Evolutionary conservation across 2,113 vertebrate genomes (phyloP).

Genomic region (Lampris incognitus): DNA sequence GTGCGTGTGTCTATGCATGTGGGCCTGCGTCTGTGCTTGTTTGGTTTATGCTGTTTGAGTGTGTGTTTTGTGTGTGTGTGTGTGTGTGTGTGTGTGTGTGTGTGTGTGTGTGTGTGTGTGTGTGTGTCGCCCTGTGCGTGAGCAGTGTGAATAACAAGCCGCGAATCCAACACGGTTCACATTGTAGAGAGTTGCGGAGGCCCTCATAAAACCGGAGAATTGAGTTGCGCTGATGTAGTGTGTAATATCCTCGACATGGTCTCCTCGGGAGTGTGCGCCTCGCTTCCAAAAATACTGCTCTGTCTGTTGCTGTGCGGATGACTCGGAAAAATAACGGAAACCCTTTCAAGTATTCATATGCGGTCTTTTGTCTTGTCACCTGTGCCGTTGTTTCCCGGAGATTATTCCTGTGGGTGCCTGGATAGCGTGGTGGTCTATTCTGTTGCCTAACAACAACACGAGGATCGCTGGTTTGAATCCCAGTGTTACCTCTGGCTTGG

Average conservation of each 20-base stretch:
- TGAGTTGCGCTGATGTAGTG: conserved; percentile 44
- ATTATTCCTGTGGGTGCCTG: not conserved
- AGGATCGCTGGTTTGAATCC: too few relatives aligned
- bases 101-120: not conserved
- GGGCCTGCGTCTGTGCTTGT: conserved; percentile 12
- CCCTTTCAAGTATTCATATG: conserved; percentile 21
- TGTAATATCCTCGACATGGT: conserved; percentile 42
- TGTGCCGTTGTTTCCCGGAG: conserved; percentile 1
- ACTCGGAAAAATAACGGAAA: conserved; percentile 31
- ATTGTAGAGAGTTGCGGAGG: conserved; percentile 45
- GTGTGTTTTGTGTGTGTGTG: not conserved
- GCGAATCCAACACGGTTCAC: conserved; percentile 44
- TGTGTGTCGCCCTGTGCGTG: not conserved
- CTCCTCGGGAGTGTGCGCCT: conserved; percentile 49
- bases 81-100: not conserved
- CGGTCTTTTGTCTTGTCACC: conserved; percentile 21
- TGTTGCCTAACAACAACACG: too few relatives aligned
- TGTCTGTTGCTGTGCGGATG: conserved; percentile 16
- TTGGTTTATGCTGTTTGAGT: not conserved
- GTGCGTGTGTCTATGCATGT: conserved; percentile 36
- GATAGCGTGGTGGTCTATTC: too few relatives aligned
- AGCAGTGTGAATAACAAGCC: conserved; percentile 16
- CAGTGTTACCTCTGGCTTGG: too few relatives aligned
- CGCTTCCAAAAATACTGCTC: conserved; percentile 24
- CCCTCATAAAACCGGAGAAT: conserved; percentile 46